phyloP scores from a whole-genome alignment of 2,797 vertebrate species.

The Todus mexicanus region DNA sequence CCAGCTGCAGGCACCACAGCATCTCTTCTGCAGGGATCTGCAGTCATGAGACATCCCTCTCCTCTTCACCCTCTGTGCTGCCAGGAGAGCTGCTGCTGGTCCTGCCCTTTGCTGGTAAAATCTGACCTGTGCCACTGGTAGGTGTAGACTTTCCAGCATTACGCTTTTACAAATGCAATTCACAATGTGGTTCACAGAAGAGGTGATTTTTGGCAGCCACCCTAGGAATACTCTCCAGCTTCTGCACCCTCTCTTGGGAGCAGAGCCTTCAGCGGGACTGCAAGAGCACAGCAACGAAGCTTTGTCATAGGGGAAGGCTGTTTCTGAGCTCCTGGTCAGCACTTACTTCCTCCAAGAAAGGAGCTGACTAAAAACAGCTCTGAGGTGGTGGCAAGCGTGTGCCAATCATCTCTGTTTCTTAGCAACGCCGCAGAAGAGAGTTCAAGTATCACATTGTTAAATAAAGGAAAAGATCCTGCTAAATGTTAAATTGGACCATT shows the following conservation, averaged over 20 bases:
- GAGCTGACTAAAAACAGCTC: neutral
- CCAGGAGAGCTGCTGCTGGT: neutral
- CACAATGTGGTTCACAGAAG: neutral
- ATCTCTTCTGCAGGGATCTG: neutral
- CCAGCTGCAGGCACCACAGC: neutral
- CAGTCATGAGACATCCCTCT: neutral
- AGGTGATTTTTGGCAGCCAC: neutral
- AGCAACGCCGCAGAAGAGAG: neutral
- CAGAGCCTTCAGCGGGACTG: neutral
- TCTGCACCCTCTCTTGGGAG: neutral
- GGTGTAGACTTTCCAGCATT: neutral
- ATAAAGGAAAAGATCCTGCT: neutral
- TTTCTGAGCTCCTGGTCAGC: neutral
- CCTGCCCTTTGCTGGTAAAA: neutral
- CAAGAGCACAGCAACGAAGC: rapidly evolving
- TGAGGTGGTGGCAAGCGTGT: neutral
- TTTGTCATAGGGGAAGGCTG: rapidly evolving
- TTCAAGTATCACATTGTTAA: neutral
- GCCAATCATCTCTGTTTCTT: neutral
- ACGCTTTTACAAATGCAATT: neutral
- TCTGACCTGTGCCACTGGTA: rapidly evolving
- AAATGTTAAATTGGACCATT: neutral
- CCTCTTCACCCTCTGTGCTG: neutral
- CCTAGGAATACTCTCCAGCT: neutral
- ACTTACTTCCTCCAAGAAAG: neutral